A percentile compares a stretch with the other conserved stretches of the same genome.
These are phyloP conservation scores for Thecocarcelia acutangulata DNA, from an alignment of 2,888 invertebrate species.

Conservation along the genomic window DNA sequence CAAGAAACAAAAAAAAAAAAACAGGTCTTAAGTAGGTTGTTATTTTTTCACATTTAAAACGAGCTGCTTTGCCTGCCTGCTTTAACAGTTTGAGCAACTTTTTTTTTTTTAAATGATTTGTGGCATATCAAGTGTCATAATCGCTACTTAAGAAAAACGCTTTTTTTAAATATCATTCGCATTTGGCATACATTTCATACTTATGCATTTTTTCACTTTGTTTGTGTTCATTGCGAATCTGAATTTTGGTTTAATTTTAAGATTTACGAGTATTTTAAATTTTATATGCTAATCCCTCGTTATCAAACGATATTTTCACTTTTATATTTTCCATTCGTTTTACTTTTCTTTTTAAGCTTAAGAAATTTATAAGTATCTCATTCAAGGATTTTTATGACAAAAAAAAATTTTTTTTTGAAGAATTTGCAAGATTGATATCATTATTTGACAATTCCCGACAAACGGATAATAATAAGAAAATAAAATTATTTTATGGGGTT, in stretches of 20 bases:
- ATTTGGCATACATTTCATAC: constrained; percentile 44
- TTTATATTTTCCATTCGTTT: neutral
- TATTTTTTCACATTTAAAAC: constrained; percentile 42
- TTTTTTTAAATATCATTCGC: constrained; percentile 33
- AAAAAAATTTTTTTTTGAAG: neutral
- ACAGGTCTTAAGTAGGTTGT: constrained; percentile 54
- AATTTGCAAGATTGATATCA: constrained; percentile 30
- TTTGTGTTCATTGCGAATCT: constrained; percentile 1
- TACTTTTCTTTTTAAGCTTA: constrained; percentile 33
- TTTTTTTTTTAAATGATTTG: constrained; percentile 59
- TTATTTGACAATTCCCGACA: constrained; percentile 29
- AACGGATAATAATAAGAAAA: neutral
- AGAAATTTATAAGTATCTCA: constrained; percentile 36
- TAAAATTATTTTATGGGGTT: too few relatives aligned
- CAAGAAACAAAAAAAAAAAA: constrained; percentile 21
- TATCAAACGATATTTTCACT: constrained; percentile 37
- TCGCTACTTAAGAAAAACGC: constrained; percentile 67
- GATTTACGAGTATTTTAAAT: constrained; percentile 51
- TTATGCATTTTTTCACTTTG: constrained; percentile 14
- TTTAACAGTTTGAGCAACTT: constrained; percentile 16
- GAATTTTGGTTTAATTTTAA: constrained; percentile 19
- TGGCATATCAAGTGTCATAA: constrained; percentile 69
- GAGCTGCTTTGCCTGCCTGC: constrained; percentile 1
- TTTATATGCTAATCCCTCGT: constrained; percentile 58
- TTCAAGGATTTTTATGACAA: constrained; percentile 47